Evolutionary conservation across 2,888 invertebrate species (phyloP), one percentile per base, ranked within the genome.

Genomic region (Choristoneura rosaceana): DNA sequence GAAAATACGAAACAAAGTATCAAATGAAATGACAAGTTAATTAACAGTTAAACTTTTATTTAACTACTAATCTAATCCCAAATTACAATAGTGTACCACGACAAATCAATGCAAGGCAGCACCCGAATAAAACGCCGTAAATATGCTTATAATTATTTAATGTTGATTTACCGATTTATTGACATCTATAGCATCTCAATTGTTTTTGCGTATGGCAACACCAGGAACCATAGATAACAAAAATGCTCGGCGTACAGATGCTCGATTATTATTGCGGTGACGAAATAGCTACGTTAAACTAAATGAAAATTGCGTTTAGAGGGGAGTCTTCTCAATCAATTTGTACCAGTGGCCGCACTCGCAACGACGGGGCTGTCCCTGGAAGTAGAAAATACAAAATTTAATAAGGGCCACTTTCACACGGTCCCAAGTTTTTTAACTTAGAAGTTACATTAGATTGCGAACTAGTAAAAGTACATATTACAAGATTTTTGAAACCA

Each of bases 341-440:
- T 98, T 98, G 95, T 98, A 99, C 98, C 98, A 99, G 89, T 99
- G 96, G 71, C 99, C 99, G 90, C 99, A 99, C 87, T 97, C 98
- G 87, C 99, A 99, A 82, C 99, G 96, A 86, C 97, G 97, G 75
- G 98, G 97, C 81, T 96, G 96, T 52, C 97, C 99, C 94, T 97
- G 95, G 41, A 87, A 89, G 9, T 63, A 65, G 76, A 78, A 75
- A 76, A 75, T 12, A 66, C 60, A 12, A 12, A 47, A 5, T 14
- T 68, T 9, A 38, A 38, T 12, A 61, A 45, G 3, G 10, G 41
- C 41, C 10, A 41, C 41, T 41, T 41, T 0, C 25, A 25, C 25
- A 25, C 25, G 25, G 25, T 25, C 25, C 25, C 0, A 25, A 2
- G 25, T 25, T 25, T 0, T 0, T 25, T 0, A 25, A 1, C 2